phyloP scores from a whole-genome alignment of 2,113 vertebrate species.

The Carlito syrichta region DNA sequence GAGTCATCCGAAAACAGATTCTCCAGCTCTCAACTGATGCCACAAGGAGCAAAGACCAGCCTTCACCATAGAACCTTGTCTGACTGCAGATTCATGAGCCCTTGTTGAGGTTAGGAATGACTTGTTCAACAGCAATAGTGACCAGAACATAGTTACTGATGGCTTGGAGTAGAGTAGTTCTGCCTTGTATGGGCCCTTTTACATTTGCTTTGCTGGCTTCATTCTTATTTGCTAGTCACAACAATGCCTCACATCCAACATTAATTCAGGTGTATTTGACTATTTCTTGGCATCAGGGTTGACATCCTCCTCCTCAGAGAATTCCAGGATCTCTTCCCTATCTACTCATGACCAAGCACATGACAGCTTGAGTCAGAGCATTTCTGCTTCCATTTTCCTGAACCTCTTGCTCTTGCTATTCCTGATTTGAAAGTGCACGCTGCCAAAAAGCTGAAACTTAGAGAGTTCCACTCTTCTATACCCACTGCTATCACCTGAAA shows the following conservation, averaged over 20 bases:
- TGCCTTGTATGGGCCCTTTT: neutral
- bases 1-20: neutral
- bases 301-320: neutral
- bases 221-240: neutral
- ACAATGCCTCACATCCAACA: neutral
- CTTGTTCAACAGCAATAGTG: neutral
- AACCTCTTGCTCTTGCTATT: neutral
- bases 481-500: neutral
- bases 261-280: neutral
- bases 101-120: neutral
- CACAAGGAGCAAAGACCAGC: neutral
- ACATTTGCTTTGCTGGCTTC: neutral
- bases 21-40: neutral
- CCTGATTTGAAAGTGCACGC: neutral
- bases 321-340: neutral
- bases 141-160: neutral
- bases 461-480: neutral
- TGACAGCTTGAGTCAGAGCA: neutral
- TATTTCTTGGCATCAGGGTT: neutral
- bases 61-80: neutral
- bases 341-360: neutral
- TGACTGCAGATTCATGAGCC: neutral
- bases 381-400: neutral
- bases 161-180: neutral
- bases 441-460: neutral